phyloP scores from a whole-genome alignment of 2,797 vertebrate species.

The Rhinichthys osculus region DNA sequence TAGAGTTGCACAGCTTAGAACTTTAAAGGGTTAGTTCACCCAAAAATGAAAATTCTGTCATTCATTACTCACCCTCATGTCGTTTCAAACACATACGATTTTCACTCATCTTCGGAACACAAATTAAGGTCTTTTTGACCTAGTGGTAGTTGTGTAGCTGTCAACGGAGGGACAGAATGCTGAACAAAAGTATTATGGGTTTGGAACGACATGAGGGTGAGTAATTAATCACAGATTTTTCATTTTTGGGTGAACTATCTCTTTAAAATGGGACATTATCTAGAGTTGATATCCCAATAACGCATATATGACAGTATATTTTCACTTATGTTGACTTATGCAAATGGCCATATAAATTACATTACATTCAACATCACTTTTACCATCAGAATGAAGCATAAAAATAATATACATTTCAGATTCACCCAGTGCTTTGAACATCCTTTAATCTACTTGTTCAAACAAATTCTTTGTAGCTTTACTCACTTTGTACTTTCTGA shows the following conservation, averaged over 20 bases:
- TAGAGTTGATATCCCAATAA: not conserved
- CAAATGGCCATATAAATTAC: not conserved
- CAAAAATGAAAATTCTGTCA: no score
- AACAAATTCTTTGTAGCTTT: not conserved
- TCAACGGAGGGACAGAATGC: no score
- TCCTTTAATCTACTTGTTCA: constrained; percentile 8
- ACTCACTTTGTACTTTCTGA: not conserved
- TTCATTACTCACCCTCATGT: no score
- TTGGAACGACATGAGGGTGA: no score
- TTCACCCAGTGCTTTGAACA: not conserved
- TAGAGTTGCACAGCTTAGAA: constrained; percentile 21
- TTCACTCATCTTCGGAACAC: no score
- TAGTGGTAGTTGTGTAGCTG: no score
- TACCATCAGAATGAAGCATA: not conserved
- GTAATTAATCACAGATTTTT: no score
- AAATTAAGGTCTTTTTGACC: no score
- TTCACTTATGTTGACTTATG: not conserved
- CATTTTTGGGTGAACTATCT: no score
- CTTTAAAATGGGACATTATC: constrained; percentile 12
- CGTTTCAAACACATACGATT: no score
- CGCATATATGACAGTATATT: not conserved
- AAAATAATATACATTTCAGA: not conserved
- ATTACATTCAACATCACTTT: not conserved
- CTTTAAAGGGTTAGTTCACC: not conserved
- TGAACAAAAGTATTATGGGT: no score